Base-by-base conservation (phyloP, 2,888 invertebrate genomes). In the Sphaeridia pumilis region DNA sequence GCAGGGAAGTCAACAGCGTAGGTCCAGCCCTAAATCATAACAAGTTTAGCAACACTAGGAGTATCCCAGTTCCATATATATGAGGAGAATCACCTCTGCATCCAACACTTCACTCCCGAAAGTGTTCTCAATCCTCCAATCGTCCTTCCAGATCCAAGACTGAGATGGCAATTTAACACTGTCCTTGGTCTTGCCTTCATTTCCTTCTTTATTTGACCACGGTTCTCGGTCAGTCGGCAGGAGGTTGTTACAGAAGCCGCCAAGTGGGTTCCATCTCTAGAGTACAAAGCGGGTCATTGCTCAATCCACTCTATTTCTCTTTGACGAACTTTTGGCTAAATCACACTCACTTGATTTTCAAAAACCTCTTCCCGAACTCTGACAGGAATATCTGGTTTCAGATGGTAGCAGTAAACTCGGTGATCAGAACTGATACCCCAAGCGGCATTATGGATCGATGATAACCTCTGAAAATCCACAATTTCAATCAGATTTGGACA, bases 141-240 rank as follows among this genome's bases (percentile, higher is more conserved):
- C 88, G 2, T 87, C 87, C 73, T 94, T 93, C 93, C 93, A 94
- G 67, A 88, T 85, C 93, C 93, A 94, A 17, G 89, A 88, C 81
- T 88, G 84, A 1, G 92, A 90, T 4, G 93, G 93, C 44, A 93
- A 72, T 58, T 85, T 76, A 56, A 93, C 87, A 69, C 81, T 81
- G 66, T 86, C 83, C 60, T 86, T 82, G 28, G 82, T 79, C 54
- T 87, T 76, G 66, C 87, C 84, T 31, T 79, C 76, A 7, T 79
- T 78, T 4, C 93, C 93, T 75, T 89, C 87, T 66, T 78, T 79
- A 64, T 82, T 85, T 14, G 90, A 92, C 74, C 85, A 92, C 66
- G 80, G 82, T 67, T 81, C 84, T 58, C 93, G 78, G 70, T 93
- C 93, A 20, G 90, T 90, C 12, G 89, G 92, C 34, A 93, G 72